Percentiles rank a stretch among this genome's conserved stretches.
phyloP scores from a whole-genome alignment of 2,888 invertebrate genomes.

The Amiota communis region DNA sequence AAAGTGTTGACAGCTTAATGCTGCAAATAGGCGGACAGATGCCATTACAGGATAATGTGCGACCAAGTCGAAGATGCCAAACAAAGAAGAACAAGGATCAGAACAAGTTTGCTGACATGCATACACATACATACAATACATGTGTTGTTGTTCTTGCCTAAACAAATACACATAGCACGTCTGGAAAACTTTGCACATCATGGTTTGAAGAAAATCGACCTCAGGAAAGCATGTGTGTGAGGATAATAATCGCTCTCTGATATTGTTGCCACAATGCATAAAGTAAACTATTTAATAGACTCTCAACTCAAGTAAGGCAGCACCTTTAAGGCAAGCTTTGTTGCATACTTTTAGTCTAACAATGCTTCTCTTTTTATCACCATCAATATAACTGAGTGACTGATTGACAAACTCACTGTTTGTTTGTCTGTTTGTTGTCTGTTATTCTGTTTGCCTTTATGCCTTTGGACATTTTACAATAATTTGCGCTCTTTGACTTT shows the following conservation, averaged over 20 bases:
- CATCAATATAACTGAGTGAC: too few relatives aligned
- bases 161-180: too few relatives aligned
- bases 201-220: too few relatives aligned
- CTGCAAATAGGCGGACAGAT: not conserved
- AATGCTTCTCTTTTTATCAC: not conserved
- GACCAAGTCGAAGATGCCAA: too few relatives aligned
- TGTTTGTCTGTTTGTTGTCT: constrained; percentile 31
- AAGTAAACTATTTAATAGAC: constrained; percentile 67
- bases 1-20: constrained; percentile 17
- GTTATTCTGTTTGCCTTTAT: constrained; percentile 35
- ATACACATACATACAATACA: too few relatives aligned
- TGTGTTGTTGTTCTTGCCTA: too few relatives aligned
- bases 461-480: not conserved
- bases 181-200: too few relatives aligned
- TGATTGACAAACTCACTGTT: constrained; percentile 45
- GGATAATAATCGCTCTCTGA: constrained; percentile 41
- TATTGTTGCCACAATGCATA: constrained; percentile 64
- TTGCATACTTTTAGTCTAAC: not conserved
- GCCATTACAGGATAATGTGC: not conserved
- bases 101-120: too few relatives aligned
- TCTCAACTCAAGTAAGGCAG: constrained; percentile 43
- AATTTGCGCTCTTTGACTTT: constrained; percentile 48
- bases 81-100: too few relatives aligned
- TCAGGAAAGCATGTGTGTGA: too few relatives aligned
- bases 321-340: not conserved